Evolutionary conservation across 2,888 invertebrate species (phyloP).

Genomic region (Eucera pruinosa): DNA sequence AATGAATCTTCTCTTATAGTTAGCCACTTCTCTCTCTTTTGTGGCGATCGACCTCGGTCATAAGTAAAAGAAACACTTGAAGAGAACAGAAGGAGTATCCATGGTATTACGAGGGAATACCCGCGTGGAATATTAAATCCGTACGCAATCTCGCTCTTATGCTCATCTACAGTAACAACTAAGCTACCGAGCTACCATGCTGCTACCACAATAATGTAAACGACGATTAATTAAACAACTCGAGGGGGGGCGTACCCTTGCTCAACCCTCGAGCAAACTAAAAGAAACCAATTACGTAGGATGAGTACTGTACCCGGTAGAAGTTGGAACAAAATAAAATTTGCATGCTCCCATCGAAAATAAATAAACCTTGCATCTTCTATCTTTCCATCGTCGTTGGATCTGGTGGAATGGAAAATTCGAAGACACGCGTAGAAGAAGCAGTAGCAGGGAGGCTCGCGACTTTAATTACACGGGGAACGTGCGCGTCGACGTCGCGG

Average conservation of each 20-base stretch:
- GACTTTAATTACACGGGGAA: conserved; percentile 5
- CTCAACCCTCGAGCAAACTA: neutral
- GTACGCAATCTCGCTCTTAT: conserved; percentile 55
- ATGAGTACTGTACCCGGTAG: too few relatives aligned
- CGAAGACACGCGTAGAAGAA: neutral
- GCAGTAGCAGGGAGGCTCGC: too few relatives aligned
- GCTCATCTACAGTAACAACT: conserved; percentile 57
- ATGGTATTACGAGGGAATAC: conserved; percentile 63
- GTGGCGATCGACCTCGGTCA: neutral
- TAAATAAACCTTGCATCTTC: neutral
- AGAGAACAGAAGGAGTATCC: conserved; percentile 23
- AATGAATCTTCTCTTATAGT: neutral
- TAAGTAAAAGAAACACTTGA: conserved; percentile 23
- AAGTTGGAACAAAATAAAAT: too few relatives aligned
- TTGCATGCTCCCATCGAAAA: too few relatives aligned
- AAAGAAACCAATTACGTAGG: too few relatives aligned
- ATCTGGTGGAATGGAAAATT: neutral
- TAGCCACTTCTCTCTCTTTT: conserved; percentile 1
- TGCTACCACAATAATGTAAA: conserved; percentile 79
- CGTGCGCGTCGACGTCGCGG: conserved; percentile 20
- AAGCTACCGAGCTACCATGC: conserved; percentile 46
- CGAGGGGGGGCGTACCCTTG: conserved; percentile 50
- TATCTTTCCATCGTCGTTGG: neutral
- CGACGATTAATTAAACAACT: conserved; percentile 81
- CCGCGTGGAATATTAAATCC: conserved; percentile 64